Evolutionary conservation across 2,888 invertebrate genomes (phyloP), one percentile per base, ranked within the genome.

Genomic region (Elegia similella): DNA sequence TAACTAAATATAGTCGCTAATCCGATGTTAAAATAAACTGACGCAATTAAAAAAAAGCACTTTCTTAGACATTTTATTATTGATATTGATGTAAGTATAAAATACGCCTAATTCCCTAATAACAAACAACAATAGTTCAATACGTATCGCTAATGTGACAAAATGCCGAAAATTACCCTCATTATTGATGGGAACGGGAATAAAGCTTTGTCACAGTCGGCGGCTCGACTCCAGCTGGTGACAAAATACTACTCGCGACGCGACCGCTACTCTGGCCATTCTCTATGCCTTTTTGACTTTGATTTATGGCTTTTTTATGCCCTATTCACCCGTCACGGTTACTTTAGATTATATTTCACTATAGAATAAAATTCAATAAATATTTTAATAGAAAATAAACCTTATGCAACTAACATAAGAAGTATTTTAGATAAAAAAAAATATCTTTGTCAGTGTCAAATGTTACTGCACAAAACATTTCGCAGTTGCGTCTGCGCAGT

Each of bases 281-380:
- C 87, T 87, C 85, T 88, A 86, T 88, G 91, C 92, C 91, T 90
- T 91, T 92, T 92, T 91, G 92, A 92, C 92, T 92, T 92, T 92
- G 92, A 92, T 92, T 92, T 92, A 92, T 92, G 82, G 70, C 67
- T 86, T 92, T 92, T 92, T 92, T 92, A 90, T 91, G 76, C 85
- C 76, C 86, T 84, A 89, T 91, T 90, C 91, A 89, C 82, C 80
- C 88, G 89, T 86, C 90, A 89, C 78, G 86, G 83, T 76, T 80
- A 76, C 84, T 88, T 87, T 80, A 76, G 73, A 87, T 81, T 82
- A 75, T 79, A 79, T 78, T 80, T 75, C 75, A 72, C 72, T 70
- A 68, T 65, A 42, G 34, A 70, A 59, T 68, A 59, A 64, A 72
- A 69, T 62, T 63, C 55, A 47, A 46, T 34, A 52, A 52, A 38